Conservation (phyloP, 2,888 invertebrate species). For the Parochlus steinenii region DNA sequence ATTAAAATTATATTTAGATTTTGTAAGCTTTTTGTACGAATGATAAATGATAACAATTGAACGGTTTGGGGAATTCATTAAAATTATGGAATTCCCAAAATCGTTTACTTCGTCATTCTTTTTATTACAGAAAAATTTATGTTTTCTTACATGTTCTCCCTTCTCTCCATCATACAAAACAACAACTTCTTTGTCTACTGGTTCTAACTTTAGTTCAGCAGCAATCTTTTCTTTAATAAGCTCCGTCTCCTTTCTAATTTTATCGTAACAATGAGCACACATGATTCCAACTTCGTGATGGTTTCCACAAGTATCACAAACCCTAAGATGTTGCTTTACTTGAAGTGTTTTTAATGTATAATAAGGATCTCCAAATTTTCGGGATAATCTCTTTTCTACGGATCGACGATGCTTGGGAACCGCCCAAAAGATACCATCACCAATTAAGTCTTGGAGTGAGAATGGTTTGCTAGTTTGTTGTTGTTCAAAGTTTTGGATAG, state of each 20-base stretch:
- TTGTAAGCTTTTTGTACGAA: too few relatives aligned
- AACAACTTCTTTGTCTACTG: slow-evolving; percentile 70
- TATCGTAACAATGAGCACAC: slow-evolving; percentile 76
- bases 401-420: slow-evolving; percentile 66
- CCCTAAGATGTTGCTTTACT: slow-evolving; percentile 55
- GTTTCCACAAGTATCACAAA: slow-evolving; percentile 71
- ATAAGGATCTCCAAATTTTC: slow-evolving; percentile 54
- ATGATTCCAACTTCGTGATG: slow-evolving; percentile 60
- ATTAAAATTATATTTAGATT: too few relatives aligned
- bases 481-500: too few relatives aligned
- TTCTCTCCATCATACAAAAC: slow-evolving; percentile 75
- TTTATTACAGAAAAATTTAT: too few relatives aligned
- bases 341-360: slow-evolving; percentile 50
- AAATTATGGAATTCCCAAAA: too few relatives aligned
- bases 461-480: slow-evolving; percentile 21
- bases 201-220: slow-evolving; percentile 47
- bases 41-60: slow-evolving; percentile 2
- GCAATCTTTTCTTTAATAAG: slow-evolving; percentile 61
- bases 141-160: slow-evolving; percentile 32
- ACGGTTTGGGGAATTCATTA: too few relatives aligned
- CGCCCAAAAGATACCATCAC: slow-evolving; percentile 63
- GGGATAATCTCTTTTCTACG: slow-evolving; percentile 51
- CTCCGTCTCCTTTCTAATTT: slow-evolving; percentile 64
- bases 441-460: slow-evolving; percentile 45
- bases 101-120: not conserved